phyloP scores from a whole-genome alignment of 2,113 vertebrate species.

The Tyrannus savana region DNA sequence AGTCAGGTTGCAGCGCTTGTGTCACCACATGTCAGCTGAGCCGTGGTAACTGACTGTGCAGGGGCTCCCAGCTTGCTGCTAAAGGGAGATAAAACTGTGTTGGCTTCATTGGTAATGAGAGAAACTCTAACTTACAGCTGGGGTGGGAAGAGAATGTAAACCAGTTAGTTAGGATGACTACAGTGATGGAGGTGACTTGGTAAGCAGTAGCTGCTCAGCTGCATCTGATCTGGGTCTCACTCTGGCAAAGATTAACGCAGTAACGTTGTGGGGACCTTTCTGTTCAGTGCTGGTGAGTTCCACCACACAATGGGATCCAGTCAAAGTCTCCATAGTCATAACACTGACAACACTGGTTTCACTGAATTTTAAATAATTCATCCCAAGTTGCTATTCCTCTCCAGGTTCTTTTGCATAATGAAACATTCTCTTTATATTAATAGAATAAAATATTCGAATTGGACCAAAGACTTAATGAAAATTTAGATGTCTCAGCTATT shows the following conservation, averaged over 20 bases:
- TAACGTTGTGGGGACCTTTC: neutral
- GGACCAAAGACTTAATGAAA: neutral
- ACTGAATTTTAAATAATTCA: neutral
- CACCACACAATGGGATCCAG: neutral
- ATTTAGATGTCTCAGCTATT: neutral
- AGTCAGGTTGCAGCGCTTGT: neutral
- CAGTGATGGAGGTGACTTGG: neutral
- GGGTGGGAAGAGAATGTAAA: neutral
- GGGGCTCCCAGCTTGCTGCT: neutral
- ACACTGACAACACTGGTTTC: neutral
- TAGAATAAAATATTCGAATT: neutral
- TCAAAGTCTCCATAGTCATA: neutral
- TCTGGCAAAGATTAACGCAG: neutral
- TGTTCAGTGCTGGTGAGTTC: neutral
- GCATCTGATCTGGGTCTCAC: neutral
- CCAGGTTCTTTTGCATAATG: neutral
- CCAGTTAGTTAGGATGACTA: neutral
- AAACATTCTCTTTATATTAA: neutral
- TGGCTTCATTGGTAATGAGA: neutral
- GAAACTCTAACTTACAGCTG: neutral
- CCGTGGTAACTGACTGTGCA: neutral
- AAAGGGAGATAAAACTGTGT: neutral
- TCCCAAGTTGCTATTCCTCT: neutral
- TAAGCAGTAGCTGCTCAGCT: neutral
- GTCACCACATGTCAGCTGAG: neutral